Base-by-base conservation (phyloP, 2,888 invertebrate species). In the Dicycla oo region DNA sequence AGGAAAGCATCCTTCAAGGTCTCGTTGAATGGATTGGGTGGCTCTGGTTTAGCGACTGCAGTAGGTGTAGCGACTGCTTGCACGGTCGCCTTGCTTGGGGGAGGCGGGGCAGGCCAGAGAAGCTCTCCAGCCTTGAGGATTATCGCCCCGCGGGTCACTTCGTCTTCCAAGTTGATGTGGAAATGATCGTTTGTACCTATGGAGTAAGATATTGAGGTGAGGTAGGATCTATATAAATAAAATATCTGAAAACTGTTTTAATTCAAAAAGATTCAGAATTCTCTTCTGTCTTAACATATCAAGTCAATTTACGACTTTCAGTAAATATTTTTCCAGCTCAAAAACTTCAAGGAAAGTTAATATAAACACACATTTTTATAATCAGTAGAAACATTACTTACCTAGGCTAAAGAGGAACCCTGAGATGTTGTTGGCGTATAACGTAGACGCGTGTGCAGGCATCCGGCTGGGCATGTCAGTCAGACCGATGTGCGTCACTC, bases 361-460 rank as follows among this genome's bases (percentile, higher is more conserved):
- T 60, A 54, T 47, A 71, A 62, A 71, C 49, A 78, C 5, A 34
- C 20, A 57, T 51, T 78, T 71, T 53, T 62, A 57, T 75, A 51
- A 78, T 78, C 72, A 40, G 26, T 23, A 23, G 38, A 8, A 51
- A 56, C 15, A 69, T 26, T 45, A 89, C 93, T 92, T 92, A 97
- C 98, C 98, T 81, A 98, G 97, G 65, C 98, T 98, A 2, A 98
- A 94, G 13, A 99, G 94, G 86, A 98, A 97, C 89, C 99, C 99
- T 26, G 98, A 98, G 83, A 99, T 98, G 90, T 99, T 99, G 92
- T 99, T 99, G n/a, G 98, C 98, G 90, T 98, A 99, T 34, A 99
- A 95, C 0, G 98, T 98, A 43, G 98, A 98, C 68, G 98, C 97
- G 92, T 98, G 98, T 0, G 98, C 98, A 0, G 98, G 98, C 90